Percentiles rank a stretch among this genome's conserved stretches.
Conservation (phyloP, 2,113 vertebrate genomes). For the Aramus guarauna region DNA sequence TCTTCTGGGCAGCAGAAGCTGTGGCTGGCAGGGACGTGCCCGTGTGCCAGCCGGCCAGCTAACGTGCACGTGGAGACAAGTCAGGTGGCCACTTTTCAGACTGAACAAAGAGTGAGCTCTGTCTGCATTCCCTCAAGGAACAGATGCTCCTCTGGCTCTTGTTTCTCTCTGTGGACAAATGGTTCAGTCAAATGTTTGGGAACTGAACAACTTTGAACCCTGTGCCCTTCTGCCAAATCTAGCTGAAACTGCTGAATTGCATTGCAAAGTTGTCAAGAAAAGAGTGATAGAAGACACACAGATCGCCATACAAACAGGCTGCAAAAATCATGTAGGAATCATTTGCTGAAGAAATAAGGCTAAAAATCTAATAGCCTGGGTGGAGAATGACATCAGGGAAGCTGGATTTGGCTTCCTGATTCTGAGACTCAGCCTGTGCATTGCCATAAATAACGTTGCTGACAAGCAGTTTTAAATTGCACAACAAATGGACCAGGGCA, state of each 20-base stretch:
- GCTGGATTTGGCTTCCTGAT: conserved; percentile 36
- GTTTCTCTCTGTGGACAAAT: neutral
- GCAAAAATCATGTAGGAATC: neutral
- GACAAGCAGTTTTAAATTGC: conserved; percentile 49
- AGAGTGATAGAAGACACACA: neutral
- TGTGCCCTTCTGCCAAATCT: neutral
- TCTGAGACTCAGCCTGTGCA: neutral
- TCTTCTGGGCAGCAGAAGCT: neutral
- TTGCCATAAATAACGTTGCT: conserved; percentile 47
- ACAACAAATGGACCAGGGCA: conserved; percentile 36
- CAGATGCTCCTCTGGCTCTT: neutral
- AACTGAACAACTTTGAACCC: neutral
- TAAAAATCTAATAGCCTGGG: neutral
- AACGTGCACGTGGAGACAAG: fast-evolving
- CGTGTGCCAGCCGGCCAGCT: neutral
- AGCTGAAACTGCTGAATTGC: neutral
- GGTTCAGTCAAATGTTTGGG: neutral
- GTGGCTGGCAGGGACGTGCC: neutral
- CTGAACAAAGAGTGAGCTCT: neutral
- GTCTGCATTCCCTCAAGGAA: neutral
- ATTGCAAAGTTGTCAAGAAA: neutral
- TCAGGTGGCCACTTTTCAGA: neutral
- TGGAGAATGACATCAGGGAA: conserved; percentile 2
- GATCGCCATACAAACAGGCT: neutral
- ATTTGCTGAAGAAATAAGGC: neutral